These are phyloP conservation scores for Myotis daubentonii DNA, from an alignment of 2,797 vertebrate genomes.

Conservation along the genomic window DNA sequence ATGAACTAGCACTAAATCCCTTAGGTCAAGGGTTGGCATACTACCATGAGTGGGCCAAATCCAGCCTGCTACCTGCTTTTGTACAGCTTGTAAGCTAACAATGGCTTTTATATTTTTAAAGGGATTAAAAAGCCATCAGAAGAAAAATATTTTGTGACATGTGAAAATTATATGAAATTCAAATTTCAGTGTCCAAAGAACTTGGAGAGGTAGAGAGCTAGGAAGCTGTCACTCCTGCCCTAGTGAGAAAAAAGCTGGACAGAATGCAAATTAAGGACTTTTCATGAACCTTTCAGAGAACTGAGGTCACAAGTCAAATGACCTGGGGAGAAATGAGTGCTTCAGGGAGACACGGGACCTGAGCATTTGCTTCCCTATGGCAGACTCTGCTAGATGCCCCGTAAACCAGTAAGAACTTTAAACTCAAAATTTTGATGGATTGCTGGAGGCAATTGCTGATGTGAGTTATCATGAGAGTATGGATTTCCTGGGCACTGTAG, in stretches of 20 bases:
- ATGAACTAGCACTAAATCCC: conserved; percentile 31
- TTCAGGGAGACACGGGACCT: neutral
- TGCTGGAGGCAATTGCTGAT: neutral
- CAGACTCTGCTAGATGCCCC: neutral
- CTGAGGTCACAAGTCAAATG: neutral
- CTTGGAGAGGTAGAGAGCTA: neutral
- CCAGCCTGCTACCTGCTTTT: neutral
- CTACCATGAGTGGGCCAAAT: neutral
- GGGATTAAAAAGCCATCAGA: conserved; percentile 5
- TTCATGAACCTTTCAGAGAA: conserved; percentile 6
- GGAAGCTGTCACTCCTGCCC: neutral
- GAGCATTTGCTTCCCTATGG: neutral
- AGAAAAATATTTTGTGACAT: conserved; percentile 15
- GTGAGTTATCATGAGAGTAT: neutral
- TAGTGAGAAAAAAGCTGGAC: neutral
- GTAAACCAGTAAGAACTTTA: conserved; percentile 5
- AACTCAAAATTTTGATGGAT: conserved; percentile 27
- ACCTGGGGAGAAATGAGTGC: neutral
- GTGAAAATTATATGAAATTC: conserved; percentile 17
- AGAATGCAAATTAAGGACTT: neutral
- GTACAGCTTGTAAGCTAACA: neutral
- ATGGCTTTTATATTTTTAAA: neutral
- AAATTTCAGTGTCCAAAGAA: conserved; percentile 11
- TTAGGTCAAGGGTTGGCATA: conserved; percentile 4
- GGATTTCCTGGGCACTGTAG: neutral